A percentile compares a stretch with the other conserved stretches of the same genome.
phyloP scores from a whole-genome alignment of 2,888 invertebrate species.

The Mycogona germanica region DNA sequence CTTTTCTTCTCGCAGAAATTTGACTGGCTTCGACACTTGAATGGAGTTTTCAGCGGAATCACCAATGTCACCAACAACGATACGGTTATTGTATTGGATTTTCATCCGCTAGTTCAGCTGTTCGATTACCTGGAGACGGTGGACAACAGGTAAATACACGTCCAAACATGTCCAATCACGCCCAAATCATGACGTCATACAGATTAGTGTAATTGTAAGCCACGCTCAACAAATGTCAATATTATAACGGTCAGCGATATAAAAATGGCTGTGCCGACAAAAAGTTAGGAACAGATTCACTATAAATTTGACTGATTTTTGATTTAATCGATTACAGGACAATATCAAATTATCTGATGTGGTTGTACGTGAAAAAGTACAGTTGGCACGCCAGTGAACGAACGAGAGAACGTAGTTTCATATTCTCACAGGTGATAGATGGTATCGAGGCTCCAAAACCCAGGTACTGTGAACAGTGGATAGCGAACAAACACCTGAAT shows the following conservation, averaged over 20 bases:
- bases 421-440: conserved; percentile 10
- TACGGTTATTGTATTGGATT: conserved; percentile 7
- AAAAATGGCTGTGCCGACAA: background rate
- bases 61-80: conserved; percentile 11
- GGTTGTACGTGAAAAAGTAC: conserved; percentile 9
- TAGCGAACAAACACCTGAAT: background rate
- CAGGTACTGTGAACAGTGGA: conserved; percentile 11
- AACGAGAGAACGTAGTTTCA: conserved; percentile 11
- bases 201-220: background rate
- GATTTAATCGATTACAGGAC: conserved; percentile 4
- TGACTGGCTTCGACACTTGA: conserved; percentile 13
- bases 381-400: conserved; percentile 3
- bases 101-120: background rate
- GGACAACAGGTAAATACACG: conserved; percentile 8
- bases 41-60: conserved; percentile 1
- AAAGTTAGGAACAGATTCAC: background rate
- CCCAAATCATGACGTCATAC: background rate
- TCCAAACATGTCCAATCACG: no score
- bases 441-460: conserved; percentile 11
- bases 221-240: no score
- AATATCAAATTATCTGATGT: conserved; percentile 16
- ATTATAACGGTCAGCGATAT: no score
- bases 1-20: conserved; percentile 10
- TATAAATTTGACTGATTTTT: background rate
- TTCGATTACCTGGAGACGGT: background rate